Base-by-base conservation (phyloP, 2,113 vertebrate genomes). In the Poeciliopsis retropinna region DNA sequence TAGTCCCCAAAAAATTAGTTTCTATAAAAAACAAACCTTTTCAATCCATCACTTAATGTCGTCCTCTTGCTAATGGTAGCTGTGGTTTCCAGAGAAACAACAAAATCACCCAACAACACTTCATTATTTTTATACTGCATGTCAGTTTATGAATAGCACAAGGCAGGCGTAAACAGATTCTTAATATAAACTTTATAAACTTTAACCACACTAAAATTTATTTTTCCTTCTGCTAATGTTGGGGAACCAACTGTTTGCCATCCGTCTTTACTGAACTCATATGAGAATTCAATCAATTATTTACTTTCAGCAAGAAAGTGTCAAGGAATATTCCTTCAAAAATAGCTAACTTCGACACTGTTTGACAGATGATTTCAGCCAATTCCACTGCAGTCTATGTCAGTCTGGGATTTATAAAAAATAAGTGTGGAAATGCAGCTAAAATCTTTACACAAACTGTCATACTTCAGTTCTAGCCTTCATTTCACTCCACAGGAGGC, bases 401-500 rank as follows among this genome's bases (percentile, higher is more conserved):
- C 60, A 11, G 14, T 11, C 14, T 41, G 12, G 39, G 14, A 14
- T 41, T 41, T 41, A 3, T 13, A 14, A 41, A 15, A 41, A 41
- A 15, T 5, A 41, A 15, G 39, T 15, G 39, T 41, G 5, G 22
- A 31, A 62, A 30, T 30, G 6, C 39, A 41, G 3, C 13, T 15
- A 4, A 41, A 4, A 41, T 63, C 7, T 63, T 63, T 17, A 63
- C 31, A 17, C 30, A 32, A 17, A 22, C 30, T 64, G 30, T 19
- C 30, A 31, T 32, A 10, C 19, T 15, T 64, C 61, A 63, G 19
- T 31, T 30, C 6, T 8, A 63, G 15, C 30, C 28, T 63, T 63
- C 29, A 63, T 17, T 30, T 80, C 54, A 29, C 64, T 22, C 61
- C 60, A 34, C 80, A 74, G 73, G 4, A 22, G 34, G 30, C 62